Conservation (phyloP, 2,797 vertebrate genomes). For the Simalia tracyae region DNA sequence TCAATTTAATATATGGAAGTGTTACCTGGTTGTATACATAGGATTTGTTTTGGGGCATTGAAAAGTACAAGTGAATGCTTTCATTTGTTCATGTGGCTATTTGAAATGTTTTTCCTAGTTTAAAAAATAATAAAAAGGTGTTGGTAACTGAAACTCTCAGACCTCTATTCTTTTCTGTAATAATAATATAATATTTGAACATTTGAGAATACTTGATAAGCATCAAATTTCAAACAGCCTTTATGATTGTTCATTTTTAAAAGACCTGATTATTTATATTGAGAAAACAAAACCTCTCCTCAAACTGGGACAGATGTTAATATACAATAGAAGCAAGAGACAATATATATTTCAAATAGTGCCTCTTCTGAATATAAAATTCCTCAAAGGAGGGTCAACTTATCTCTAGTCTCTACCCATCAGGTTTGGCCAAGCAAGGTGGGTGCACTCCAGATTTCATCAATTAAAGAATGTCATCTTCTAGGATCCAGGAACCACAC, state of each 20-base stretch:
- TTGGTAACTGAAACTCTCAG: constrained; percentile 3
- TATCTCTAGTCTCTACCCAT: neutral
- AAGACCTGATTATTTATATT: neutral
- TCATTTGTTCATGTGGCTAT: constrained; percentile 16
- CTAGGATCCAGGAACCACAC: too few relatives aligned
- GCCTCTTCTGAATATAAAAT: neutral
- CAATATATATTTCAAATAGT: neutral
- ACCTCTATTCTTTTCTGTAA: constrained; percentile 7
- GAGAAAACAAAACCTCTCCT: neutral
- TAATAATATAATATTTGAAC: neutral
- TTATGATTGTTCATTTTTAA: neutral
- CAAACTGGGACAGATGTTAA: neutral
- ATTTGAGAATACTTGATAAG: constrained; percentile 51
- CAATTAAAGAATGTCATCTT: too few relatives aligned
- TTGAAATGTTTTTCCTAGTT: constrained; percentile 20
- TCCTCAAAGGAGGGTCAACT: neutral
- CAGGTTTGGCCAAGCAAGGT: too few relatives aligned
- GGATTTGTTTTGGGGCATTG: neutral
- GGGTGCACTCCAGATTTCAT: too few relatives aligned
- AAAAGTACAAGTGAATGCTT: neutral
- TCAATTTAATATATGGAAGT: neutral
- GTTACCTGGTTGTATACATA: neutral
- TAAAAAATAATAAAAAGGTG: constrained; percentile 17
- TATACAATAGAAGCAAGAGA: too few relatives aligned
- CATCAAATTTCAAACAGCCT: constrained; percentile 51